Percentiles rank a stretch among this genome's conserved stretches.
These are phyloP conservation scores for Caenorhabditis sp. DNA, from an alignment of 2,888 invertebrate species.

Conservation along the genomic window DNA sequence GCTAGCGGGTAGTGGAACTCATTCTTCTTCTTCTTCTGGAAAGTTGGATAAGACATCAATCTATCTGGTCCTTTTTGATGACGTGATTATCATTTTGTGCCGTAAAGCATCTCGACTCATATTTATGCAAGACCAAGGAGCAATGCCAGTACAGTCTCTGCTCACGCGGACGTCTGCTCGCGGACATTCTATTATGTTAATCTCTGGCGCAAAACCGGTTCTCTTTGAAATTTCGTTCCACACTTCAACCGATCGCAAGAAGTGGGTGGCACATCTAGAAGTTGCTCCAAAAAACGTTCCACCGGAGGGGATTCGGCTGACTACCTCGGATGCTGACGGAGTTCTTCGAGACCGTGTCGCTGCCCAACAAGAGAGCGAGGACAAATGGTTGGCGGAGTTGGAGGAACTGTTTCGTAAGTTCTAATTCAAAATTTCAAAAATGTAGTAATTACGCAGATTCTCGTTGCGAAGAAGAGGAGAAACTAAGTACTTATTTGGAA, in stretches of 20 bases:
- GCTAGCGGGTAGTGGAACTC: constrained; percentile 17
- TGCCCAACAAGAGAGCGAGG: constrained; percentile 64
- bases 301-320: constrained; percentile 42
- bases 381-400: constrained; percentile 63
- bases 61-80: constrained; percentile 70
- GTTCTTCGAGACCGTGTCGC: constrained; percentile 37
- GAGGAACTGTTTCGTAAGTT: constrained; percentile 62
- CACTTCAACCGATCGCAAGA: constrained; percentile 64
- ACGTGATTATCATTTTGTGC: constrained; percentile 69
- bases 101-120: constrained; percentile 50
- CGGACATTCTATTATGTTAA: constrained; percentile 67
- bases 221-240: constrained; percentile 69
- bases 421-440: background rate
- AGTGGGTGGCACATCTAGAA: constrained; percentile 69
- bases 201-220: constrained; percentile 65
- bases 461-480: constrained; percentile 52
- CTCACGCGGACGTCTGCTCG: constrained; percentile 66
- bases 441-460: constrained; percentile 12
- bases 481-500: constrained; percentile 60
- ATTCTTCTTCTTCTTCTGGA: constrained; percentile 42
- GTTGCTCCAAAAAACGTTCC: constrained; percentile 62
- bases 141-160: constrained; percentile 62
- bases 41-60: constrained; percentile 47
- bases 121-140: constrained; percentile 72
- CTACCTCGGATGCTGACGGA: constrained; percentile 44